Conservation (phyloP, 2,888 invertebrate species). For the Cheiracanthium punctorium region DNA sequence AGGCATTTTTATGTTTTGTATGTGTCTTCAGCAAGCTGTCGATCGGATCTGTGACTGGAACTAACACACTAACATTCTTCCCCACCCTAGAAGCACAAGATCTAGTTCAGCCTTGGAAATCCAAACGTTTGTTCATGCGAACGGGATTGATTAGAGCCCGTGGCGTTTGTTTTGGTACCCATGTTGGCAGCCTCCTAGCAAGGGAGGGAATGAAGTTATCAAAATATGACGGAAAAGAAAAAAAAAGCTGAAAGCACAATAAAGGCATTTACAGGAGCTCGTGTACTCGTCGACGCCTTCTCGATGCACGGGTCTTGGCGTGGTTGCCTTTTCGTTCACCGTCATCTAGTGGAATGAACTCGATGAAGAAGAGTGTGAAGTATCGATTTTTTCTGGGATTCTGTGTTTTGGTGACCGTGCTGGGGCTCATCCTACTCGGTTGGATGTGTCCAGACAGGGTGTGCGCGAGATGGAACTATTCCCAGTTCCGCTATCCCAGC, state of each 20-base stretch:
- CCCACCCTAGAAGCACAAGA: no score
- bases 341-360: slow-evolving; percentile 47
- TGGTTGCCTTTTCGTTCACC: background rate
- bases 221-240: slow-evolving; percentile 19
- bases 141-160: no score
- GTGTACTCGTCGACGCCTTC: background rate
- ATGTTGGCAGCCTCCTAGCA: no score
- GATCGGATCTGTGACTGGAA: no score
- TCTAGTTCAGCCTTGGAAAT: no score
- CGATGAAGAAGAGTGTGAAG: slow-evolving; percentile 64
- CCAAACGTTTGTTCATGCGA: no score
- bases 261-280: background rate
- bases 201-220: background rate
- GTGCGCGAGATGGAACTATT: slow-evolving; percentile 65
- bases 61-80: no score
- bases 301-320: background rate
- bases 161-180: no score
- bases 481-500: slow-evolving; percentile 61
- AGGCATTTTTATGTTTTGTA: no score
- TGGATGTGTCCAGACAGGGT: slow-evolving; percentile 71
- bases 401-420: slow-evolving; percentile 57
- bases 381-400: slow-evolving; percentile 62
- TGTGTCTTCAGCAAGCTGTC: no score
- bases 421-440: slow-evolving; percentile 56
- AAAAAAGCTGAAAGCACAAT: slow-evolving; percentile 7